Conservation (phyloP, 2,113 vertebrate genomes). For the Alethe diademata region DNA sequence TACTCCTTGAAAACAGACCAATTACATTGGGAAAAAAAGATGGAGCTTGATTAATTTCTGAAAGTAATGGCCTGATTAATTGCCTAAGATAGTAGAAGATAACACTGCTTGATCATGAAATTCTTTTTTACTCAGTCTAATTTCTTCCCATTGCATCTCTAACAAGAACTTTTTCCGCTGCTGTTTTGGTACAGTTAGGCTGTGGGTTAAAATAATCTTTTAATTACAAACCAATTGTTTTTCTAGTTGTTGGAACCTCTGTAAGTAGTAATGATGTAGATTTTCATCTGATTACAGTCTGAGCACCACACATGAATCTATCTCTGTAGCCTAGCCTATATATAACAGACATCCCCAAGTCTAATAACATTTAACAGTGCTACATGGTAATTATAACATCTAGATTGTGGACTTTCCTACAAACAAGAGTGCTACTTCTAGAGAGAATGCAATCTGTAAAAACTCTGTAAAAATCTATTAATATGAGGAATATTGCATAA, state of each 20-base stretch:
- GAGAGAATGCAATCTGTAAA: background rate
- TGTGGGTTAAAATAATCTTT: background rate
- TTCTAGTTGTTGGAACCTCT: background rate
- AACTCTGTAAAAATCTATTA: background rate
- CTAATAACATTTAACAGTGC: background rate
- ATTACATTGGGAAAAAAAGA: background rate
- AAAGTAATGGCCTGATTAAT: background rate
- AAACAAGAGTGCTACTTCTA: background rate
- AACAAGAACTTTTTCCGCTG: background rate
- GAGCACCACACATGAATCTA: background rate
- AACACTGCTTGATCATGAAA: background rate
- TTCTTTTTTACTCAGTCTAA: background rate
- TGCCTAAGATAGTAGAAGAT: background rate
- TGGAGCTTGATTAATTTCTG: background rate
- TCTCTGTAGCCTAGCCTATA: background rate
- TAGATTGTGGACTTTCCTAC: background rate
- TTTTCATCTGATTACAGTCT: background rate
- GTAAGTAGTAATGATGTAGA: background rate
- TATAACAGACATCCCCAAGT: background rate
- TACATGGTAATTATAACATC: background rate
- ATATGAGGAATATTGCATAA: background rate
- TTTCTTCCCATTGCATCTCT: background rate
- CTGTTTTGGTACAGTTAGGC: background rate
- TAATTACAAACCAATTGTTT: background rate
- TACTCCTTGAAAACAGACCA: background rate